Evolutionary conservation across 30 jellyfish, hydroid and myxozoan species (phyloP), one percentile per base, ranked within the genome.

Genomic region (Aurelia aurita complex sp. Pacific): DNA sequence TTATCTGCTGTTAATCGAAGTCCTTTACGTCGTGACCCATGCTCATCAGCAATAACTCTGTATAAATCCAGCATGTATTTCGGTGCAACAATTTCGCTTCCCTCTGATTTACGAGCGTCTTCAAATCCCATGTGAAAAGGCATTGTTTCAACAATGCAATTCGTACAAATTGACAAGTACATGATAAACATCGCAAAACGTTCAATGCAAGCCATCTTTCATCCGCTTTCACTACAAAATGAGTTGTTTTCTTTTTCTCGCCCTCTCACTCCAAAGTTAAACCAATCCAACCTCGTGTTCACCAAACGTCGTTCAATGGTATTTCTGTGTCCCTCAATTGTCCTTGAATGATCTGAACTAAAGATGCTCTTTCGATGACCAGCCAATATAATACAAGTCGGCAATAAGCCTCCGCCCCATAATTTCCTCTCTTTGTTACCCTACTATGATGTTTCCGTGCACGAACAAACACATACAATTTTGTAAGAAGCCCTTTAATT

Each of bases 351-450:
- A 46, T 61, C 70, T 61, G 57, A 46, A 11, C 70, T 61, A 23
- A 61, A n/a, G 36, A 61, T 61, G 36, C 14, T 17, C 70, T 6
- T 46, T 46, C 80, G 61, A 68, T 71, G 74, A 54, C 60, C 57
- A 84, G 67, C 35, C 76, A 35, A 50, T 34, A 84, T 32, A 11
- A 73, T 38, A 65, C 77, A 8, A 36, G 67, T 73, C 65, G 85
- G 38, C 55, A 40, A 67, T 36, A 43, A 36, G 77, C 76, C 69
- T 87, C 87, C 93, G 93, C 93, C 93, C 93, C 93, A 77, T 67
- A 61, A 73, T 84, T 84, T 74, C 81, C 85, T 63, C 32, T 85
- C 75, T 73, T 84, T 82, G 91, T 82, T 14, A 61, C 59, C 78
- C 46, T 18, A 51, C 46, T n/a, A 23, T 36, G 76, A 4, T 60